Evolutionary conservation across 1,140 invertebrate genomes (phyloP).

Genomic region (Plectrocnemia conspersa): DNA sequence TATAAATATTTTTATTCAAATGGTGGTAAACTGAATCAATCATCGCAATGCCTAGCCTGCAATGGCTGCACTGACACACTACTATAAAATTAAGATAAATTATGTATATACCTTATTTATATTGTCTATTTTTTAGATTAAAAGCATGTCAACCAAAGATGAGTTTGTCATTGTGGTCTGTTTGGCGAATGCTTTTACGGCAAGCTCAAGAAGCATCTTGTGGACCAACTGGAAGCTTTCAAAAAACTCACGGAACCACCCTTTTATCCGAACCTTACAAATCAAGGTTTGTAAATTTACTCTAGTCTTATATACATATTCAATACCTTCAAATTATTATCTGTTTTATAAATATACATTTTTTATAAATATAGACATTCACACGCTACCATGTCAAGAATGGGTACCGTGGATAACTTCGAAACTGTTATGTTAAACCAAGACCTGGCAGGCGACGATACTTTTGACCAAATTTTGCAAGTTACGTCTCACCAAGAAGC

Average conservation of each 20-base stretch:
- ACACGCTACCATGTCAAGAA: slow-evolving; percentile 21
- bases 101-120: no score
- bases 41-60: no score
- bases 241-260: no score
- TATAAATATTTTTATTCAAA: no score
- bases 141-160: slow-evolving; percentile 49
- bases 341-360: not conserved
- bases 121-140: slow-evolving; percentile 40
- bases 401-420: slow-evolving; percentile 21
- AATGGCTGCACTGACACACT: no score
- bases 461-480: slow-evolving; percentile 81
- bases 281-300: not conserved
- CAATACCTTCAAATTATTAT: not conserved
- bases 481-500: slow-evolving; percentile 81
- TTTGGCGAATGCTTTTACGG: slow-evolving; percentile 42
- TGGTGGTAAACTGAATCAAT: no score
- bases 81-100: no score
- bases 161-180: slow-evolving; percentile 45
- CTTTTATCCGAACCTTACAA: not conserved
- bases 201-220: slow-evolving; percentile 44
- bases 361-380: slow-evolving; percentile 20
- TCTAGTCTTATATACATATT: not conserved
- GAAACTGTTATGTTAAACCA: not conserved
- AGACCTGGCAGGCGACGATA: slow-evolving; percentile 53
- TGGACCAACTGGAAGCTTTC: slow-evolving; percentile 4